These are phyloP conservation scores for Sturnira hondurensis DNA, from an alignment of 2,113 vertebrate species.

Conservation along the genomic window DNA sequence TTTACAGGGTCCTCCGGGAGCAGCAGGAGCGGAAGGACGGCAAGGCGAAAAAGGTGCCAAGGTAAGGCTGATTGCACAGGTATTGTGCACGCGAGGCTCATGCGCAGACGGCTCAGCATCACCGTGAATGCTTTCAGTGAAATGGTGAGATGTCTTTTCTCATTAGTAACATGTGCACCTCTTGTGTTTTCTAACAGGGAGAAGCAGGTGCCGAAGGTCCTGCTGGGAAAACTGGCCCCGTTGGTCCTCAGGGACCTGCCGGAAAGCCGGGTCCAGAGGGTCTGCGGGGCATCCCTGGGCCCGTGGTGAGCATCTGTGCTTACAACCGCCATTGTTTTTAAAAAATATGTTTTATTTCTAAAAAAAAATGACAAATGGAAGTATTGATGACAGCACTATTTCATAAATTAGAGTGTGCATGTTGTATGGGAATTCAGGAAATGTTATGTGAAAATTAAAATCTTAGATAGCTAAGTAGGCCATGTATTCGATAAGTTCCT, in stretches of 20 bases:
- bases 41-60: conserved; percentile 99
- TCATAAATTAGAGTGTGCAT: not conserved
- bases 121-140: not conserved
- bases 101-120: accelerated
- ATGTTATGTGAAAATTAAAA: not conserved
- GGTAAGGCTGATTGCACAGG: conserved; percentile 80
- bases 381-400: not conserved
- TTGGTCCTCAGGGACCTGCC: conserved; percentile 93
- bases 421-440: not conserved
- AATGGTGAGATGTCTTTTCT: not conserved
- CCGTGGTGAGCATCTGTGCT: conserved; percentile 86
- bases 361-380: not conserved
- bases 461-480: not conserved
- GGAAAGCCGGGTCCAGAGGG: conserved; percentile 97
- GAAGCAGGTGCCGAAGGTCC: conserved; percentile 94
- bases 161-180: not conserved
- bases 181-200: conserved; percentile 82
- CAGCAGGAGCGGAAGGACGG: conserved; percentile 92
- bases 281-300: conserved; percentile 94
- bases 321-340: not conserved
- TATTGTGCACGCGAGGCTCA: not conserved
- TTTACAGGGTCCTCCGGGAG: conserved; percentile 92
- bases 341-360: not conserved
- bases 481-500: not conserved
- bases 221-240: conserved; percentile 95